phyloP scores from a whole-genome alignment of 2,797 vertebrate genomes.

The Lates japonicus region DNA sequence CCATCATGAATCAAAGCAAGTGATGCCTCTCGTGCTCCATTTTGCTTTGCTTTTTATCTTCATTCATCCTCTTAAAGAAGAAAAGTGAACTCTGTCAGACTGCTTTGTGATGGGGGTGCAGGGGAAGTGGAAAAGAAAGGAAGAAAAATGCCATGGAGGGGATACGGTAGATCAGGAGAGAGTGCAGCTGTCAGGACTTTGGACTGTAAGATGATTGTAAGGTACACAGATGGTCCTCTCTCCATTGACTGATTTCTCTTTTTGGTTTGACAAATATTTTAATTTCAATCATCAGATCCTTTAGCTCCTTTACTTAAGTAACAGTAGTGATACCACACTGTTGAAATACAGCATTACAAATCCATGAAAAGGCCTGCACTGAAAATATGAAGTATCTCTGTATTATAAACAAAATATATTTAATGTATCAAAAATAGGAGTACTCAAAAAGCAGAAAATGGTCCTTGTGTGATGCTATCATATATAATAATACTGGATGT shows the following conservation, averaged over 20 bases:
- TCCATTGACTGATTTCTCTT: slow-evolving; percentile 38
- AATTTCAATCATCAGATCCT: slow-evolving; percentile 8
- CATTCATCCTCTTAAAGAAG: slow-evolving; percentile 91
- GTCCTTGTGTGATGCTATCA: background rate
- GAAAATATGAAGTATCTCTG: background rate
- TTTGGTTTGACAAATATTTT: slow-evolving; percentile 42
- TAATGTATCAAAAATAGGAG: background rate
- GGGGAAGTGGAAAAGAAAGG: slow-evolving; percentile 67
- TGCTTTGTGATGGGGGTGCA: slow-evolving; percentile 68
- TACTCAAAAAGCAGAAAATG: background rate
- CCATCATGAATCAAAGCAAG: slow-evolving; percentile 94
- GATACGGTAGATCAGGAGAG: slow-evolving; percentile 69
- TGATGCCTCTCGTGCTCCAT: slow-evolving; percentile 88
- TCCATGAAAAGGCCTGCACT: slow-evolving; percentile 4
- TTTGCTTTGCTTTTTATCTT: slow-evolving; percentile 94
- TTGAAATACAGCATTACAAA: background rate
- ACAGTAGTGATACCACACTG: background rate
- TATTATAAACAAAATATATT: background rate
- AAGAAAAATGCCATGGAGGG: slow-evolving; percentile 69
- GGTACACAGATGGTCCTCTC: slow-evolving; percentile 63
- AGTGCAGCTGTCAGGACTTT: slow-evolving; percentile 75
- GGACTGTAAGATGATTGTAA: slow-evolving; percentile 71
- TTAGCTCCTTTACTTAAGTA: background rate
- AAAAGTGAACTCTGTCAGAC: slow-evolving; percentile 87
- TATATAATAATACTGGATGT: background rate